Base-by-base conservation (phyloP, 2,797 vertebrate genomes). In the Halcyon chelicuti region DNA sequence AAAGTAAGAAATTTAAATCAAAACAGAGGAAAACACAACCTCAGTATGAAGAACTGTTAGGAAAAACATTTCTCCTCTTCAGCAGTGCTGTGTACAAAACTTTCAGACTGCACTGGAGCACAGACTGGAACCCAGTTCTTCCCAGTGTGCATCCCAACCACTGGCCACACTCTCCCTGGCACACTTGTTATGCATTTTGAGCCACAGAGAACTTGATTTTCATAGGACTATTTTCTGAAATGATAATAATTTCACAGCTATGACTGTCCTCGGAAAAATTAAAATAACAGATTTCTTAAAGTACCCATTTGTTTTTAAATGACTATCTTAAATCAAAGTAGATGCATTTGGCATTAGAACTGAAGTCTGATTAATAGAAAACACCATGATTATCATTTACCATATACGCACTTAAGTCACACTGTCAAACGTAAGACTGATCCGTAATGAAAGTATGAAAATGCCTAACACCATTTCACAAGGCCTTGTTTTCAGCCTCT, bases 81-180 rank as follows among this genome's bases (percentile, higher is more conserved):
- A 58, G 19, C 19, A 57, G 37, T 8, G 35, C 5, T 21, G 17
- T 18, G 12, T 14, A 33, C 49, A 23, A 62, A 72, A 29, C 12
- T 65, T 46, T n/a, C n/a, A 1, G 3, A 44, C 0, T n/a, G 44
- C 47, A 80, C 21, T 1, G 3, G 39, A 73, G 22, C 57, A 54
- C 3, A 0, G 65, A 37, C 25, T 31, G 33, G 86, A 67, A 75
- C 5, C 5, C 40, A 57, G 0, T 3, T 35, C 51, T 67, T 49
- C 70, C 12, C 35, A 17, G 20, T 2, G 29, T 7, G 17, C n/a
- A 31, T 3, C 6, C 5, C 35, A 78, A 60, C 10, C n/a, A 67
- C 35, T 3, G 1, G 28, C 14, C 11, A 5, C 35, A 12, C 14
- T 28, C 61, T 26, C 26, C 39, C 33, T 37, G 37, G 44, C 42